Evolutionary conservation across 2,797 vertebrate species (phyloP), one percentile per base, ranked within the genome.

Genomic region (Hylomyscus alleni): DNA sequence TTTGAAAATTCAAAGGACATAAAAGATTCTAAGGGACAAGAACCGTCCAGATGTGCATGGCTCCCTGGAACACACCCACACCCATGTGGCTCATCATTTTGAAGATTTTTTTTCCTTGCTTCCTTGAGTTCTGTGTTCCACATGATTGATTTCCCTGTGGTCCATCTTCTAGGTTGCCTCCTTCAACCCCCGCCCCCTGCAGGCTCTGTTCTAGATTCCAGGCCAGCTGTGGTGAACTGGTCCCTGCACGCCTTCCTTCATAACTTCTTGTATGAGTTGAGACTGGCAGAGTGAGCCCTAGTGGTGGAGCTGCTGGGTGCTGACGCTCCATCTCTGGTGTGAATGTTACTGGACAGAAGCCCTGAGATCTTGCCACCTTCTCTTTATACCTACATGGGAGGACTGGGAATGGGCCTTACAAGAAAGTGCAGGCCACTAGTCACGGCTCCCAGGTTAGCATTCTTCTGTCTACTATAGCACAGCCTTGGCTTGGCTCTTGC

Each of bases 41-140:
- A 44, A 47, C 4, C 31, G 15, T 22, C n/a, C 77, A 26, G 19
- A 20, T 40, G 1, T 50, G 0, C 3, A 7, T 6, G 0, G 37
- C 58, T 56, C 20, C 22, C 3, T 29, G 0, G 22, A 13, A 3
- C 4, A 2, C 1, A 11, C 1, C 10, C 6, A 10, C 24, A 1
- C 1, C 10, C 6, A 10, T 17, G 1, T 14, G 6, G 12, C 65
- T 60, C 37, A 4, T 50, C 8, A 11, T 31, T n/a, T 31, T 40
- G n/a, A 31, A 80, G 34, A 44, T 24, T 4, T 34, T 4, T 4
- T 4, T 19, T 2, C n/a, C n/a, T 37, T 3, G 1, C 14, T 17
- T 44, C 34, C 15, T 12, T 13, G 24, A 52, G 69, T 47, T 10
- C 54, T 44, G 4, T 47, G 29, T 17, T 56, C 40, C 14, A 17